Evolutionary conservation across 1,140 invertebrate genomes (phyloP), one percentile per base, ranked within the genome.

Genomic region (Zophobas atratus): DNA sequence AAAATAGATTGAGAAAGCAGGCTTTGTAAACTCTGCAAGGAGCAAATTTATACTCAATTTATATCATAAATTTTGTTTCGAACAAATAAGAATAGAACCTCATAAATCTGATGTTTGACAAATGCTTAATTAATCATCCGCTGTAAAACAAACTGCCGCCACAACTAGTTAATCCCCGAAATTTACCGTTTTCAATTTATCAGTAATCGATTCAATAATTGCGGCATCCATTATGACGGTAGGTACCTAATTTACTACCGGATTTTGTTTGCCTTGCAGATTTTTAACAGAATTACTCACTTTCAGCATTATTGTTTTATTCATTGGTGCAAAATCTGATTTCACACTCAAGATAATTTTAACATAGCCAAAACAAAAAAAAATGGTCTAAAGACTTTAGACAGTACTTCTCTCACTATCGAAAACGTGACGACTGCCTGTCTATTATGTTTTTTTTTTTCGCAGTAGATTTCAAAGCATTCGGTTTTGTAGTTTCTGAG

Each of bases 1-100:
- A 74, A 63, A 49, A 77, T 48, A 48, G 70, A 78, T 70, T 75
- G 71, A 79, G 71, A 73, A 73, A 73, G 56, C 71, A 73, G 71
- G 33, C 46, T 73, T 73, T 73, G 70, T 72, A 43, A 36, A 41
- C 55, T 63, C 67, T 70, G 51, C 48, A 53, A 60, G 36, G 43
- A 75, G 36, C 63, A 76, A 79, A 79, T 79, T 79, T 79, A 79
- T 79, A 75, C 74, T 75, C 77, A 75, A 79, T 79, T 78, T 76
- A 43, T 41, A 43, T 60, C 77, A 70, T 79, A 75, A 79, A 79
- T 79, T 75, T 41, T 56, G 32, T 70, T 75, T 71, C 35, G 48
- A 56, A 55, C 49, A 73, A 56, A 73, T 56, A 73, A 53, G 48
- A 55, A 73, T 43, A 33, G 51, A 72, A 33, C 36, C 39, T 38